A percentile compares a stretch with the other conserved stretches of the same genome.
These are phyloP conservation scores for Condylura cristata DNA, from an alignment of 2,113 vertebrate species.

Conservation along the genomic window DNA sequence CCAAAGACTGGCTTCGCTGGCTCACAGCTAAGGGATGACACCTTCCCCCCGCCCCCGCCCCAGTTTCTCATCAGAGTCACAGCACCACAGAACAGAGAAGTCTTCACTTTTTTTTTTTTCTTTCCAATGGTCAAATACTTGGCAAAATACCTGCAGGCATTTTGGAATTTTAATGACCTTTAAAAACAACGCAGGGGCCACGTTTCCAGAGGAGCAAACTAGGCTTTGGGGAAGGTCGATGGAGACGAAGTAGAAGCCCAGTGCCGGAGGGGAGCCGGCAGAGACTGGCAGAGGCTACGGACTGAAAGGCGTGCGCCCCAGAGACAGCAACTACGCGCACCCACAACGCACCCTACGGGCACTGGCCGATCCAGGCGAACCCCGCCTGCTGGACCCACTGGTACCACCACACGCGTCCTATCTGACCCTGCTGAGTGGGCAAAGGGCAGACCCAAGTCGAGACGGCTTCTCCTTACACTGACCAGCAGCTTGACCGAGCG, in stretches of 20 bases:
- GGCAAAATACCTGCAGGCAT: neutral
- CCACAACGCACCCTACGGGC: neutral
- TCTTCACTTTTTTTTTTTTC: neutral
- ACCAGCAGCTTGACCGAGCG: neutral
- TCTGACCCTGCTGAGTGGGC: neutral
- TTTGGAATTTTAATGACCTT: neutral
- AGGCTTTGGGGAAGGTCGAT: neutral
- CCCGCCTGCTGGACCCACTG: neutral
- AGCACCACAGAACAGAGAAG: neutral
- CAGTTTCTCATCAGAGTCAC: neutral
- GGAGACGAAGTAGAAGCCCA: neutral
- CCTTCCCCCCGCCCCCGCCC: neutral
- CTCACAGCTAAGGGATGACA: neutral
- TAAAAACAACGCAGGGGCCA: neutral
- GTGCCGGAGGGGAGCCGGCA: neutral
- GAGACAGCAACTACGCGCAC: too few species aligned
- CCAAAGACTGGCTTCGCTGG: neutral
- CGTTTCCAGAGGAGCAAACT: neutral
- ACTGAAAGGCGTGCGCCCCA: too few species aligned
- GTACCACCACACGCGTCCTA: neutral
- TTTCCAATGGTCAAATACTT: neutral
- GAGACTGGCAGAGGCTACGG: neutral
- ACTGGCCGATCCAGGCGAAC: neutral
- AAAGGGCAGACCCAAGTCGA: neutral
- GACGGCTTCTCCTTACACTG: neutral